These are phyloP conservation scores for Drosophila quadrilineata DNA, from an alignment of 1,140 invertebrate genomes.

Conservation along the genomic window DNA sequence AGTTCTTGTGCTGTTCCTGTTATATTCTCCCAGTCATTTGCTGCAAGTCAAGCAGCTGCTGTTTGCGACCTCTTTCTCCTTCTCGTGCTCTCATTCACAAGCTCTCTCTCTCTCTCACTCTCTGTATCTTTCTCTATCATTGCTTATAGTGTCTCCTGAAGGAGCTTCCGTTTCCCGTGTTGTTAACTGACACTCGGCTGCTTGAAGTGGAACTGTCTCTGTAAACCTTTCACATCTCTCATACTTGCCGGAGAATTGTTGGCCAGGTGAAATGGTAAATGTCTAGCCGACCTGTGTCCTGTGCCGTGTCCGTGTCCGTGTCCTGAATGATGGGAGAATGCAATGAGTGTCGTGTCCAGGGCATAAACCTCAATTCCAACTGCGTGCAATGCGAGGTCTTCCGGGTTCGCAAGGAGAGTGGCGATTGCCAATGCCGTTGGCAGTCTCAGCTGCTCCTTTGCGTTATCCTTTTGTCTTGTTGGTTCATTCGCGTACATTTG, in stretches of 20 bases:
- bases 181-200: conserved; percentile 2
- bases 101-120: not conserved
- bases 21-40: too few relatives aligned
- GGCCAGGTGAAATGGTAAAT: conserved; percentile 7
- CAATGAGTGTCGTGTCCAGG: conserved; percentile 24
- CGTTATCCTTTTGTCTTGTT: conserved; percentile 50
- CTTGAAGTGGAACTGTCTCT: conserved; percentile 4
- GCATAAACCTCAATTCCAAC: conserved; percentile 38
- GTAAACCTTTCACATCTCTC: not conserved
- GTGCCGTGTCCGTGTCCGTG: too few relatives aligned
- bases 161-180: conserved; percentile 29
- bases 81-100: not conserved
- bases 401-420: conserved; percentile 8
- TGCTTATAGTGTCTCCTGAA: conserved; percentile 10
- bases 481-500: conserved; percentile 66
- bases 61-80: too few relatives aligned
- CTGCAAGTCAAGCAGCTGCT: too few relatives aligned
- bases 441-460: conserved; percentile 31
- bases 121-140: not conserved
- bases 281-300: conserved; percentile 1
- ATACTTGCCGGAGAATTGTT: not conserved
- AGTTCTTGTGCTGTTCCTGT: too few relatives aligned
- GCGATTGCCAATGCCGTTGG: conserved; percentile 7
- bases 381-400: conserved; percentile 21
- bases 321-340: too few relatives aligned